Base-by-base conservation (phyloP, 1,140 invertebrate species). In the Nymphalis io region DNA sequence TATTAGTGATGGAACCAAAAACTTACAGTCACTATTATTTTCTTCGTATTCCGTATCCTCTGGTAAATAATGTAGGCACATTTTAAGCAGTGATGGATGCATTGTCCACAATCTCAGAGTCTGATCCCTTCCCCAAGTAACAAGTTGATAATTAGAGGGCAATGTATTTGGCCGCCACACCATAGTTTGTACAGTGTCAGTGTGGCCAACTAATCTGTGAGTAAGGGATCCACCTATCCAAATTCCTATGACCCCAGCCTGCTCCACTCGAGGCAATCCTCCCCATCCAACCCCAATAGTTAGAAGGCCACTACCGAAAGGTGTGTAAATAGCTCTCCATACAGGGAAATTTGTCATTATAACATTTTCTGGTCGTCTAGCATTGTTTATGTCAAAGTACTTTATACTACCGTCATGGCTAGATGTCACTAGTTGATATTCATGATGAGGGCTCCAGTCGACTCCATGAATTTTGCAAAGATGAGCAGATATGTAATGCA, bases 111-210 rank as follows among this genome's bases (percentile, higher is more conserved):
- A 95, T 62, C 98, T 92, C 20, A 99, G 92, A 59, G 95, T 97
- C 78, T 98, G 97, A 93, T 99, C 98, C 83, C 97, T 95, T 0
- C 97, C 98, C 98, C 98, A 99, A 0, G 98, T 99, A 0, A 99
- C 94, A n/a, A 99, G 86, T 85, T 99, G 96, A 89, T 96, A 96
- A 78, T 97, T 95, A 76, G 91, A 78, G 83, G 93, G 89, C 91
- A 93, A 83, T 88, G 92, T 91, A 84, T 94, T 94, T 48, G 95
- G 93, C 68, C 97, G 93, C 98, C 98, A 99, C 75, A 97, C 96
- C 94, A 99, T 99, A 81, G 99, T 98, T 42, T 98, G 92, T 40
- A 99, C 97, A 42, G 98, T 97, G 93, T 99, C 98, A 2, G 96
- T 96, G 83, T 99, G 98, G 0, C 97, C 98, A 42, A 96, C 95